phyloP scores from a whole-genome alignment of 2,113 vertebrate genomes.

The Gopherus evgoodei region DNA sequence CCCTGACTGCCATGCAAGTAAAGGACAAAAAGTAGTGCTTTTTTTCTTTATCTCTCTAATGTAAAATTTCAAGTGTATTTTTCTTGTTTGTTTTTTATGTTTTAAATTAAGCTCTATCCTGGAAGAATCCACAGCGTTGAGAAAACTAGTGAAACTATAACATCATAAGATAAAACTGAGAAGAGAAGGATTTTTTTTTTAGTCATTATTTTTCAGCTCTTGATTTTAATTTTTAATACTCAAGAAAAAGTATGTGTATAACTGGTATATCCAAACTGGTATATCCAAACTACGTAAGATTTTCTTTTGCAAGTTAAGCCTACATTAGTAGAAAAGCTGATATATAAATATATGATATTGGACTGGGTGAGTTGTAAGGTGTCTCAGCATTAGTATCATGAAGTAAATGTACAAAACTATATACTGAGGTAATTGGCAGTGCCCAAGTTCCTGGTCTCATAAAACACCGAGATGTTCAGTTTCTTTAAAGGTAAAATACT shows the following conservation, averaged over 20 bases:
- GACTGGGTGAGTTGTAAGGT: neutral
- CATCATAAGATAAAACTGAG: neutral
- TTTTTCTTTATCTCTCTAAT: neutral
- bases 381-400: neutral
- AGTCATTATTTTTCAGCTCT: neutral
- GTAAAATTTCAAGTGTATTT: neutral
- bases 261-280: neutral
- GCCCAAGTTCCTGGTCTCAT: neutral
- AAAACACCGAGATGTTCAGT: neutral
- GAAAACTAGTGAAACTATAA: neutral
- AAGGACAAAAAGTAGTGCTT: neutral
- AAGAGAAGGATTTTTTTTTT: neutral
- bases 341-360: neutral
- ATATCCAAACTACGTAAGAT: neutral
- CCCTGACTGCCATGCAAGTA: too few relatives aligned
- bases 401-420: neutral
- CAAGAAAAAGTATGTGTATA: neutral
- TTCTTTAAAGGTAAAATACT: neutral
- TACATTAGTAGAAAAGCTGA: neutral
- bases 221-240: neutral
- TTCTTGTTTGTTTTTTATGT: neutral
- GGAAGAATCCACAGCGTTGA: neutral
- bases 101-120: neutral
- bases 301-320: neutral
- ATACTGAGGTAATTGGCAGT: fast-evolving